These are phyloP conservation scores for Coendou prehensilis DNA, from an alignment of 2,797 vertebrate species.

Conservation along the genomic window DNA sequence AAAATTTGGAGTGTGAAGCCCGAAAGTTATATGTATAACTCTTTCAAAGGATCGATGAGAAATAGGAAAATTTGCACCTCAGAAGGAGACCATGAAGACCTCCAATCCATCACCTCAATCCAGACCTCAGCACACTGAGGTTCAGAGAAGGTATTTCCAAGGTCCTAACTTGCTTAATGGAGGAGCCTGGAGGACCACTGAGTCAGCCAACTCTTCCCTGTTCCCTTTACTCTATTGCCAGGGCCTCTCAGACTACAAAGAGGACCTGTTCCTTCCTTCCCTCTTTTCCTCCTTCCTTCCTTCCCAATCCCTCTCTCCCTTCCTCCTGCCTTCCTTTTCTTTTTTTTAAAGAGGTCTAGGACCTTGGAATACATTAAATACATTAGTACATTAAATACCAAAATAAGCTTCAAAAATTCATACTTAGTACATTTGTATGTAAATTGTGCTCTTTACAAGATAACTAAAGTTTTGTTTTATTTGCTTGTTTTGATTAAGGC, in stretches of 20 bases:
- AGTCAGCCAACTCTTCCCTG: neutral
- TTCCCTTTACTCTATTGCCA: neutral
- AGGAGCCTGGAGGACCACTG: neutral
- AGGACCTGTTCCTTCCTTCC: neutral
- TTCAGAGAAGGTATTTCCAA: neutral
- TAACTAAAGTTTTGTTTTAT: neutral
- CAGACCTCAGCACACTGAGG: neutral
- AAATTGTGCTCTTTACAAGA: slow-evolving; percentile 48
- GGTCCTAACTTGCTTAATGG: too few relatives aligned
- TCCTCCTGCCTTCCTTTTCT: neutral
- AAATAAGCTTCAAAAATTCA: neutral
- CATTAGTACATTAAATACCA: neutral
- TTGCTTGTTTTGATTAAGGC: neutral
- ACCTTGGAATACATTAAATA: neutral
- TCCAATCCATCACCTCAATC: neutral
- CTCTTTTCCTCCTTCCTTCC: neutral
- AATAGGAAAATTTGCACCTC: neutral
- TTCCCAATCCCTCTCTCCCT: neutral
- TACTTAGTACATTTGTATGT: slow-evolving; percentile 31
- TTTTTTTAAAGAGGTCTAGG: neutral
- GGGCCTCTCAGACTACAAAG: neutral
- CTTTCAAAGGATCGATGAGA: neutral
- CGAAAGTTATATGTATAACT: neutral
- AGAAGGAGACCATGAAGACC: neutral
- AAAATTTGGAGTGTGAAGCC: slow-evolving; percentile 4